These are phyloP conservation scores for Lophotis ruficrista DNA, from an alignment of 2,113 vertebrate genomes.

Conservation along the genomic window DNA sequence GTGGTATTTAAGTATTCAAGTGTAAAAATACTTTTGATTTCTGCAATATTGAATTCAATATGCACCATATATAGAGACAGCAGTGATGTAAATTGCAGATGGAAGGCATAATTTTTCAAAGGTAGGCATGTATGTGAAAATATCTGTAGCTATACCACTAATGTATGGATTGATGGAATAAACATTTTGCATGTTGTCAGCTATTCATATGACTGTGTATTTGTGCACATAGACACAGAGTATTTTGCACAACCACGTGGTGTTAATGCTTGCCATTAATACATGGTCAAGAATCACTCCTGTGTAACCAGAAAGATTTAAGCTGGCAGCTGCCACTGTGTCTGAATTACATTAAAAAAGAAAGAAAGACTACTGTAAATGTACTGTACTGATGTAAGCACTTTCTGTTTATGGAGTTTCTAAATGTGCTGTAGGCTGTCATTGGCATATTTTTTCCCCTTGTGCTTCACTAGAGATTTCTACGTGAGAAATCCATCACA, in stretches of 20 bases:
- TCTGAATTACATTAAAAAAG: background rate
- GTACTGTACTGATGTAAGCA: background rate
- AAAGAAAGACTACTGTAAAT: background rate
- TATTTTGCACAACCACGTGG: background rate
- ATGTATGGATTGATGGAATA: background rate
- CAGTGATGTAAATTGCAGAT: background rate
- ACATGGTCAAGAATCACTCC: background rate
- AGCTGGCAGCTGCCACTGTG: background rate
- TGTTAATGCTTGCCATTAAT: background rate
- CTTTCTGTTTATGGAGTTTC: constrained; percentile 29
- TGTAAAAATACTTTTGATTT: background rate
- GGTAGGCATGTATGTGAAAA: background rate
- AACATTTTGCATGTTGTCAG: background rate
- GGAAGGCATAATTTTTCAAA: background rate
- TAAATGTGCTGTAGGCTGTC: background rate
- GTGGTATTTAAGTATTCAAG: background rate
- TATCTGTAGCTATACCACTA: background rate
- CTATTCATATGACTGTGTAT: background rate
- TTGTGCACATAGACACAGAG: background rate
- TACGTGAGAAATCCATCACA: constrained; percentile 71
- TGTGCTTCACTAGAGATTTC: constrained; percentile 76
- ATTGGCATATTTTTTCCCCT: constrained; percentile 18
- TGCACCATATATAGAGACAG: background rate
- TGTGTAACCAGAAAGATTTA: background rate
- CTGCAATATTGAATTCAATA: background rate